Evolutionary conservation across 2,888 invertebrate species (phyloP), one percentile per base, ranked within the genome.

Genomic region (Yponomeuta plumbellus): DNA sequence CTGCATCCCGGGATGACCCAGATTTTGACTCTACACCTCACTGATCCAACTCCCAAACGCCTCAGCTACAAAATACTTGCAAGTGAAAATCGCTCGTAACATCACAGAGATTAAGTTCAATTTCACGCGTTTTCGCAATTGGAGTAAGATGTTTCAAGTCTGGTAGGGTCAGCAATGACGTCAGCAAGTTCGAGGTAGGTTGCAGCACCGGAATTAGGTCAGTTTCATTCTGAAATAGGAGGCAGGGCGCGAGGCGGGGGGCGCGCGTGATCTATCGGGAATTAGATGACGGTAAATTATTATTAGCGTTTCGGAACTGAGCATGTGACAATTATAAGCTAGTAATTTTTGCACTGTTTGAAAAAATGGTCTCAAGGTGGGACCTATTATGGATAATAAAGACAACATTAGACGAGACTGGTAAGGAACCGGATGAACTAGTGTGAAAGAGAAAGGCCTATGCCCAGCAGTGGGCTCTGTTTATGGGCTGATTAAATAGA

Each of bases 1-100:
- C 92, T 93, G 93, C 92, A 93, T 92, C 93, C 93, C 92, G 91
- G 91, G 87, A 87, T 92, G 93, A 93, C 93, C 94, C 88, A 94
- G 86, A 93, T 94, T 92, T 88, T 86, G 92, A 92, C 91, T 84
- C 81, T 72, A 81, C 83, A 73, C 74, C 75, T 67, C 69, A 64
- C 17, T 17, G 52, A 11, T 61, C 17, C 70, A 72, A 58, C 69
- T 70, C 69, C 69, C 65, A 70, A 83, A 77, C 71, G 80, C 56
- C 75, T 65, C 72, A 87, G 79, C 69, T 66, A 66, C 67, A 67
- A 71, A 8, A 59, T 70, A 40, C 61, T 26, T 17, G 26, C n/a
- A 61, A 5, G n/a, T 13, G 61, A 58, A 22, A 58, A 22, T 11
- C 58, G 11, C 21, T 20, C 58, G 58, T 22, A 58, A 22, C 13